phyloP scores from a whole-genome alignment of 2,113 vertebrate genomes.

The Notarius lentiginosus region DNA sequence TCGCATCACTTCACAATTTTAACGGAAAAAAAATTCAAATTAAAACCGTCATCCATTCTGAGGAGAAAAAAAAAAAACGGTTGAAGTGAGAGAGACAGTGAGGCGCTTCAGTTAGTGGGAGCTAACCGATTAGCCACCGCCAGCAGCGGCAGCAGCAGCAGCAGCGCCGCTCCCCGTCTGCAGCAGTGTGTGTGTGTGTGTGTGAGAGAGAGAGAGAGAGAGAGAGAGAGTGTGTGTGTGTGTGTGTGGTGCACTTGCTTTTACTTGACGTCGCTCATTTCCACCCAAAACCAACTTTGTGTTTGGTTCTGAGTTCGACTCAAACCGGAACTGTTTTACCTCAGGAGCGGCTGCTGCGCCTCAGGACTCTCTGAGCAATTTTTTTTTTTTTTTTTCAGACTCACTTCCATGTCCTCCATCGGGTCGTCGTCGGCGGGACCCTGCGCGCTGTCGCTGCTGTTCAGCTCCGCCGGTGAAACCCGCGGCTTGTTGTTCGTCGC shows the following conservation, averaged over 20 bases:
- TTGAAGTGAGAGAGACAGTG: too few relatives aligned
- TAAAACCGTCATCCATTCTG: background rate
- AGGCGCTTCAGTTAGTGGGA: slow-evolving; percentile 57
- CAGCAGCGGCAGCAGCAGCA: background rate
- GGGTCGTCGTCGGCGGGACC: slow-evolving; percentile 73
- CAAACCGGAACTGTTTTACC: too few relatives aligned
- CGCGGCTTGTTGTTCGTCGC: slow-evolving; percentile 56
- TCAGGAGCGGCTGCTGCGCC: background rate
- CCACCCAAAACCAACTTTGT: background rate
- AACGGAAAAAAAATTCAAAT: background rate
- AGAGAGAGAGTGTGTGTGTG: slow-evolving; percentile 63
- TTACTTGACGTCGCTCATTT: slow-evolving; percentile 53
- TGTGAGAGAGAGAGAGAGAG: too few relatives aligned
- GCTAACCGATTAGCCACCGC: slow-evolving; percentile 67
- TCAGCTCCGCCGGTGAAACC: slow-evolving; percentile 72
- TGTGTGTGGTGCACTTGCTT: slow-evolving; percentile 70
- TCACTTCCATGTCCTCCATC: slow-evolving; percentile 70
- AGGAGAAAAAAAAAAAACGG: background rate
- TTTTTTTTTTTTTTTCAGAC: background rate
- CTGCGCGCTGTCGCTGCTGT: slow-evolving; percentile 74
- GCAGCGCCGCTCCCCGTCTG: slow-evolving; percentile 77
- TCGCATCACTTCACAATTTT: background rate
- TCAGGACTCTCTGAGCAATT: background rate
- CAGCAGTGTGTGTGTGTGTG: slow-evolving; percentile 68
- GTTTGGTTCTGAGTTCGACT: too few relatives aligned